phyloP scores from a whole-genome alignment of 2,113 vertebrate species.

The Callipepla californica region DNA sequence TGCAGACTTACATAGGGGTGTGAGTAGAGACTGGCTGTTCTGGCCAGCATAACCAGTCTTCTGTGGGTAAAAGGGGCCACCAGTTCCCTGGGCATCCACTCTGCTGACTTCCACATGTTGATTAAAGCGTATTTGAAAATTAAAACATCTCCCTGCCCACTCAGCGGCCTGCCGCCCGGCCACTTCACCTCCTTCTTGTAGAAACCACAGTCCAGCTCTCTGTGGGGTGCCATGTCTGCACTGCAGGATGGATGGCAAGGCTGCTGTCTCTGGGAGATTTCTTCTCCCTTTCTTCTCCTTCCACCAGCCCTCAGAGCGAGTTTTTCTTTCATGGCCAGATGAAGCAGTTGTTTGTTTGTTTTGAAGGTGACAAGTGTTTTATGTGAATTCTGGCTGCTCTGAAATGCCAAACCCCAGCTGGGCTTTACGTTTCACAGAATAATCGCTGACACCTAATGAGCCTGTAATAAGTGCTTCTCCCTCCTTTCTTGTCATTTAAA shows the following conservation, averaged over 20 bases:
- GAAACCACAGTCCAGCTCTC: background rate
- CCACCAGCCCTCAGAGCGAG: background rate
- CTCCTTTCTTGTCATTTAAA: constrained; percentile 48
- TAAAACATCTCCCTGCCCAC: background rate
- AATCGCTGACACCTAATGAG: constrained; percentile 71
- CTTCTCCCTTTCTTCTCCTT: constrained; percentile 1
- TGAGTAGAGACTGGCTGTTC: background rate
- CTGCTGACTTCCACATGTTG: background rate
- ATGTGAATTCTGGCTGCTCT: constrained; percentile 65
- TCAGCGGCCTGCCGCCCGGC: background rate
- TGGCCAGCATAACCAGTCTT: background rate
- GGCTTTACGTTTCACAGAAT: constrained; percentile 72
- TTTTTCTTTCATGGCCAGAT: constrained; percentile 61
- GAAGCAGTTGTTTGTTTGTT: constrained; percentile 40
- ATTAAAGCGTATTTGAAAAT: background rate
- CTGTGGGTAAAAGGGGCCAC: background rate
- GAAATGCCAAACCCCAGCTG: constrained; percentile 70
- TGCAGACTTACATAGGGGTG: background rate
- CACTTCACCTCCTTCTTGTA: background rate
- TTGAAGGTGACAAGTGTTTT: constrained; percentile 61
- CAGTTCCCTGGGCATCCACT: background rate
- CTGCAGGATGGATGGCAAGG: background rate
- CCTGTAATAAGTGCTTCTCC: constrained; percentile 69
- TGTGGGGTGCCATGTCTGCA: background rate
- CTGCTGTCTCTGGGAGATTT: background rate